A percentile compares a stretch with the other conserved stretches of the same genome.
These are phyloP conservation scores for Euwallacea similis DNA, from an alignment of 1,140 invertebrate genomes.

Conservation along the genomic window DNA sequence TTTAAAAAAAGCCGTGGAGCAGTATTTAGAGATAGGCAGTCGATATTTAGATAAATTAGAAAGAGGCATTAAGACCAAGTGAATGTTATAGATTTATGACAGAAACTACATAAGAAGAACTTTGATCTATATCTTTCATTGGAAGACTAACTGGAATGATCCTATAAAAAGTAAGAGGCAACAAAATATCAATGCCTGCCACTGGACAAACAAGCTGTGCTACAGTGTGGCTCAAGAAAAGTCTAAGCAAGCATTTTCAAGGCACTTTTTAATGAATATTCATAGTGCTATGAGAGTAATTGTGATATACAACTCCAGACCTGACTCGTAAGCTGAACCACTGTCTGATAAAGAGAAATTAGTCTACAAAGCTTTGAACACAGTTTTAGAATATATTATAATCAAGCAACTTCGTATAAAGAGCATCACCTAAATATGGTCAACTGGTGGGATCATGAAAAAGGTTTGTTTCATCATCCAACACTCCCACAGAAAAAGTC, in stretches of 20 bases:
- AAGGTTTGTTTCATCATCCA: slow-evolving; percentile 62
- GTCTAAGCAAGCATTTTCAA: slow-evolving; percentile 22
- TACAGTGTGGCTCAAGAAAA: too few relatives aligned
- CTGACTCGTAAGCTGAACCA: slow-evolving; percentile 56
- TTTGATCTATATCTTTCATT: slow-evolving; percentile 50
- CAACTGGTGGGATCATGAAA: slow-evolving; percentile 67
- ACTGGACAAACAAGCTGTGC: too few relatives aligned
- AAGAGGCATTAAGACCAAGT: too few relatives aligned
- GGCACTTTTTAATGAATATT: slow-evolving; percentile 47
- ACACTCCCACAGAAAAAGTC: slow-evolving; percentile 61
- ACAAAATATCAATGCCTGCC: too few relatives aligned
- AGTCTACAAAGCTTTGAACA: not conserved
- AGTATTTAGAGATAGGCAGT: too few relatives aligned
- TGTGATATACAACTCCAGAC: slow-evolving; percentile 61
- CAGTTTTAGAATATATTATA: slow-evolving; percentile 67
- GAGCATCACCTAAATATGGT: slow-evolving; percentile 60
- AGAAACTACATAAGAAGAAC: slow-evolving; percentile 48
- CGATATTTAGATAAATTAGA: too few relatives aligned
- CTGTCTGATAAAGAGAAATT: not conserved
- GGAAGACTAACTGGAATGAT: slow-evolving; percentile 34
- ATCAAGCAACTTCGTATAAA: slow-evolving; percentile 62
- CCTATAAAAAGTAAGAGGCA: too few relatives aligned
- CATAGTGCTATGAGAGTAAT: slow-evolving; percentile 49
- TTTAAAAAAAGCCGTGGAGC: too few relatives aligned
- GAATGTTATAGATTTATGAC: slow-evolving; percentile 44